phyloP scores from a whole-genome alignment of 2,888 invertebrate genomes.

The Furcula furcula region DNA sequence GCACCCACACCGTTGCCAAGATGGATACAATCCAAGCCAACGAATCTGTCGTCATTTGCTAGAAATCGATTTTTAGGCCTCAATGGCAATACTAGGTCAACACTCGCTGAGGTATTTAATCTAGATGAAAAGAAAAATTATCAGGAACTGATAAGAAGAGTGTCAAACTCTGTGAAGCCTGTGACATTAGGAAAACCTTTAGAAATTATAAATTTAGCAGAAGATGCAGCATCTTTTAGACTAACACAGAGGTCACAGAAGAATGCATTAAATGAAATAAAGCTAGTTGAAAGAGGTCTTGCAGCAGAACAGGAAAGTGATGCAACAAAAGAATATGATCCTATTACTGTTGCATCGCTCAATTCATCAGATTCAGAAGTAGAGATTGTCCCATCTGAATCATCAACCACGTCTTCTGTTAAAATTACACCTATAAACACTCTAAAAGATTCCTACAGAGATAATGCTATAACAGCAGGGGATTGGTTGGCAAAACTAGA shows the following conservation, averaged over 20 bases:
- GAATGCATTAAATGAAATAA: constrained; percentile 59
- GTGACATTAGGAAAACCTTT: constrained; percentile 38
- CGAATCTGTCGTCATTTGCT: constrained; percentile 43
- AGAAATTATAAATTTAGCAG: constrained; percentile 57
- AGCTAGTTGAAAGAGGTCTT: constrained; percentile 52
- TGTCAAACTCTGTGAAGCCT: constrained; percentile 50
- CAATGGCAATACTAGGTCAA: constrained; percentile 59
- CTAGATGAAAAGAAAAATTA: constrained; percentile 81
- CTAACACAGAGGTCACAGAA: constrained; percentile 57
- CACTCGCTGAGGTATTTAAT: constrained; percentile 76
- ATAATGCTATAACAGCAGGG: constrained; percentile 67
- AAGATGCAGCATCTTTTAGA: constrained; percentile 59
- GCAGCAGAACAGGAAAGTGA: constrained; percentile 49
- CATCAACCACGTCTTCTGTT: constrained; percentile 62
- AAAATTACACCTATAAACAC: constrained; percentile 77
- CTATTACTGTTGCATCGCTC: constrained; percentile 68
- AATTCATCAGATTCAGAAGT: constrained; percentile 74
- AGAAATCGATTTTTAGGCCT: constrained; percentile 50
- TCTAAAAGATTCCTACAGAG: constrained; percentile 79
- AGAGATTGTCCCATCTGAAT: constrained; percentile 65
- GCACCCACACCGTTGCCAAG: constrained; percentile 46
- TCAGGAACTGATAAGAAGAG: constrained; percentile 74
- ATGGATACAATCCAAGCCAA: constrained; percentile 58
- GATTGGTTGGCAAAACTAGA: constrained; percentile 80
- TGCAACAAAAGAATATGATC: constrained; percentile 59